Evolutionary conservation across 2,797 vertebrate genomes (phyloP).

Genomic region (Mormyrops attenuatus): DNA sequence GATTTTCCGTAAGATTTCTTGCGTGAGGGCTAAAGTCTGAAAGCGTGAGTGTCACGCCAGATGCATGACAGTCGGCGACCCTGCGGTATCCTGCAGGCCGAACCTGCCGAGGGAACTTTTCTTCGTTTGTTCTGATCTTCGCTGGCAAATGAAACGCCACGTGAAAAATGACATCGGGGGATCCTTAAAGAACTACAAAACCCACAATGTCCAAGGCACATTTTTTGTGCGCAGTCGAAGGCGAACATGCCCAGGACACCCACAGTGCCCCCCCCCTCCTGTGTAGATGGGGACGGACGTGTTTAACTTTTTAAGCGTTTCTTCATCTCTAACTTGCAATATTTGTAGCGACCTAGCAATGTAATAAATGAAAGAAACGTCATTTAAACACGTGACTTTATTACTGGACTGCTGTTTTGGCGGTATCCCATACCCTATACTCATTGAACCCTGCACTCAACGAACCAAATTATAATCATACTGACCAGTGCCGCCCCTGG

Average conservation of each 20-base stretch:
- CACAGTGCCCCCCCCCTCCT: background rate
- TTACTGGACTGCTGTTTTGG: background rate
- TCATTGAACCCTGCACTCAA: background rate
- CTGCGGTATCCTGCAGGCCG: background rate
- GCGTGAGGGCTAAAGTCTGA: background rate
- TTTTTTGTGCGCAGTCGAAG: background rate
- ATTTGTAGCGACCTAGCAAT: background rate
- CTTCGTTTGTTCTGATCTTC: background rate
- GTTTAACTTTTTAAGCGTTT: background rate
- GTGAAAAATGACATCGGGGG: background rate
- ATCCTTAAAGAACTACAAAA: background rate
- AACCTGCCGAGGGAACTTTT: background rate
- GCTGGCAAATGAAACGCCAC: background rate
- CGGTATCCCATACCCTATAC: background rate
- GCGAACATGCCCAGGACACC: background rate
- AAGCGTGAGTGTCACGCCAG: background rate
- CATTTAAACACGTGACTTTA: background rate
- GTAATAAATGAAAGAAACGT: background rate
- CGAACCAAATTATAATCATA: background rate
- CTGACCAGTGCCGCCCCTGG: too few species aligned
- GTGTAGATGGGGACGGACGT: background rate
- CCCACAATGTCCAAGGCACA: background rate
- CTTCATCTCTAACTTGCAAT: background rate
- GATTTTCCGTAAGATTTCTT: background rate
- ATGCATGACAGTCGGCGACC: background rate